These are phyloP conservation scores for Cassiopea xamachana DNA, from an alignment of 30 jellyfish, hydroid and myxozoan species.

Conservation along the genomic window DNA sequence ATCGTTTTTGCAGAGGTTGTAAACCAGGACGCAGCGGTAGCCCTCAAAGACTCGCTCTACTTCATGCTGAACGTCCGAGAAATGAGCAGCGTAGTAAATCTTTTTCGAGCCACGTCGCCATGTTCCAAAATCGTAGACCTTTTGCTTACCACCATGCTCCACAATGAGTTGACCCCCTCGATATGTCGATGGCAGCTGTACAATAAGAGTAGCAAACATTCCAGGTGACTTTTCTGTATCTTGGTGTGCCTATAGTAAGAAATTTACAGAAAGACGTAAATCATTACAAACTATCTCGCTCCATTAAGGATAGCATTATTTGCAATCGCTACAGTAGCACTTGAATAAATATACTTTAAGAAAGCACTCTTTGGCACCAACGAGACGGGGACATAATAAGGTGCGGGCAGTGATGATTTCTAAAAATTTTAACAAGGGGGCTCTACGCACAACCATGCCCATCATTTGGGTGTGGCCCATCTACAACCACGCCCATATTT, in stretches of 20 bases:
- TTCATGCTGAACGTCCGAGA: conserved; percentile 44
- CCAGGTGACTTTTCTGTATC: conserved; percentile 55
- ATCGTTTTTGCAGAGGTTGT: conserved; percentile 25
- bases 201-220: conserved; percentile 44
- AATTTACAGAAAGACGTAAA: too few relatives aligned
- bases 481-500: too few relatives aligned
- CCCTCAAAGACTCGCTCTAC: conserved; percentile 12
- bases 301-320: too few relatives aligned
- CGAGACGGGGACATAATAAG: too few relatives aligned
- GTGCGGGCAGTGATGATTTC: too few relatives aligned
- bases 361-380: too few relatives aligned
- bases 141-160: conserved; percentile 13
- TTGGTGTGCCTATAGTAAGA: conserved; percentile 9
- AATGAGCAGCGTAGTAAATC: conserved; percentile 40
- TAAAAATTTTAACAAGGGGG: too few relatives aligned
- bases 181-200: conserved; percentile 34
- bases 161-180: conserved; percentile 36
- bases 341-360: too few relatives aligned
- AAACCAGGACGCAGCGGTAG: conserved; percentile 15
- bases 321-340: too few relatives aligned
- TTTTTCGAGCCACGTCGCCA: not conserved
- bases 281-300: too few relatives aligned
- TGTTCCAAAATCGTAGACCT: conserved; percentile 11
- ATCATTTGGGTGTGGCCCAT: too few relatives aligned
- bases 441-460: too few relatives aligned